Evolutionary conservation across 2,113 vertebrate genomes (phyloP).

Genomic region (Eidolon helvum): DNA sequence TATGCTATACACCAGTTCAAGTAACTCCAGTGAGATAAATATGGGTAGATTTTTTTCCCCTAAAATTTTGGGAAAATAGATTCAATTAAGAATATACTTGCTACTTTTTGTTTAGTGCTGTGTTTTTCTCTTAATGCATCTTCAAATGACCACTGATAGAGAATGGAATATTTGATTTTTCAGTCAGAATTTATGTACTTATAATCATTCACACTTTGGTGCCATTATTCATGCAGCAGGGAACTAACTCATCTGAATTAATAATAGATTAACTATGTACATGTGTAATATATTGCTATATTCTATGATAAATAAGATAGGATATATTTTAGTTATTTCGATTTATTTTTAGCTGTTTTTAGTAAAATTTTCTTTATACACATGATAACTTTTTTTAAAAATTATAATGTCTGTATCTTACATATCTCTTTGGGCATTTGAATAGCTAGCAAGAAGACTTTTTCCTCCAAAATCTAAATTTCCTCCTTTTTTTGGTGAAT

Average conservation of each 20-base stretch:
- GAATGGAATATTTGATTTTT: background rate
- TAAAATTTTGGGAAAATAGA: background rate
- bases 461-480: background rate
- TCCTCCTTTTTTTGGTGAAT: background rate
- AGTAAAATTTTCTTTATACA: background rate
- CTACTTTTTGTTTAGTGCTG: background rate
- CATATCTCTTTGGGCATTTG: background rate
- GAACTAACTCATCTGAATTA: background rate
- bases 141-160: background rate
- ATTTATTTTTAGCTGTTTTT: background rate
- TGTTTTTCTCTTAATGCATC: background rate
- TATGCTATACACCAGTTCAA: background rate
- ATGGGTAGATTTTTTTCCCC: background rate
- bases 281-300: background rate
- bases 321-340: background rate
- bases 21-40: background rate
- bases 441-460: background rate
- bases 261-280: background rate
- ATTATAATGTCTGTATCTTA: background rate
- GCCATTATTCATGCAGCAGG: background rate
- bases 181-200: background rate
- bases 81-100: background rate
- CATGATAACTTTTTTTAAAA: background rate
- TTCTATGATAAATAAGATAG: background rate
- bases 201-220: background rate